phyloP scores from a whole-genome alignment of 1,140 invertebrate genomes.

The Dysdera silvatica region DNA sequence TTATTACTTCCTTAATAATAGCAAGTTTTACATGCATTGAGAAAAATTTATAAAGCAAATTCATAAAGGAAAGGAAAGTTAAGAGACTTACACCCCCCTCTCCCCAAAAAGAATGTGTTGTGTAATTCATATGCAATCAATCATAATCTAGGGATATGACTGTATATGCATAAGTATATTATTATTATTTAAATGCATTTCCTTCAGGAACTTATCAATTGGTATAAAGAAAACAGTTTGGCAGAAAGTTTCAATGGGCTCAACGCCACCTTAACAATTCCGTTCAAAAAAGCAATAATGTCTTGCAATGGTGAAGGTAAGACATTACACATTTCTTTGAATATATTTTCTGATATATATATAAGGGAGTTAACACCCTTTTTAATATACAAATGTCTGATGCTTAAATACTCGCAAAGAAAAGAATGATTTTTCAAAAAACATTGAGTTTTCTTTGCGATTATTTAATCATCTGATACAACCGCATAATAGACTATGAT shows the following conservation, averaged over 20 bases:
- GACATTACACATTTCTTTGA: neutral
- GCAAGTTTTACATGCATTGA: no score
- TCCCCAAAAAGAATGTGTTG: no score
- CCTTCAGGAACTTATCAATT: slow-evolving; percentile 65
- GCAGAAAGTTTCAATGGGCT: slow-evolving; percentile 72
- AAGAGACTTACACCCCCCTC: no score
- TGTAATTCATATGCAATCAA: no score
- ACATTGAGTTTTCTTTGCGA: neutral
- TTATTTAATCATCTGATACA: no score
- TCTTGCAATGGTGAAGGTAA: slow-evolving; percentile 19
- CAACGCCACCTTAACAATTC: slow-evolving; percentile 41
- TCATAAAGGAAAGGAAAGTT: no score
- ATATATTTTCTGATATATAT: neutral
- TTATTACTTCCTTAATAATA: no score
- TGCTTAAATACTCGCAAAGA: neutral
- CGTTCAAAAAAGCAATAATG: slow-evolving; percentile 40
- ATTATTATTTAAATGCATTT: slow-evolving; percentile 1
- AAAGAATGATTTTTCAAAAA: neutral
- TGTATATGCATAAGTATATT: no score
- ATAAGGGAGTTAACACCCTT: neutral
- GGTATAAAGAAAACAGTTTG: slow-evolving; percentile 79
- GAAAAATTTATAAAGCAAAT: no score
- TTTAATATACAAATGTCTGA: neutral
- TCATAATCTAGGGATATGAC: no score
- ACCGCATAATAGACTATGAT: no score